These are phyloP conservation scores for Irena cyanogastra DNA, from an alignment of 2,113 vertebrate genomes.

Conservation along the genomic window DNA sequence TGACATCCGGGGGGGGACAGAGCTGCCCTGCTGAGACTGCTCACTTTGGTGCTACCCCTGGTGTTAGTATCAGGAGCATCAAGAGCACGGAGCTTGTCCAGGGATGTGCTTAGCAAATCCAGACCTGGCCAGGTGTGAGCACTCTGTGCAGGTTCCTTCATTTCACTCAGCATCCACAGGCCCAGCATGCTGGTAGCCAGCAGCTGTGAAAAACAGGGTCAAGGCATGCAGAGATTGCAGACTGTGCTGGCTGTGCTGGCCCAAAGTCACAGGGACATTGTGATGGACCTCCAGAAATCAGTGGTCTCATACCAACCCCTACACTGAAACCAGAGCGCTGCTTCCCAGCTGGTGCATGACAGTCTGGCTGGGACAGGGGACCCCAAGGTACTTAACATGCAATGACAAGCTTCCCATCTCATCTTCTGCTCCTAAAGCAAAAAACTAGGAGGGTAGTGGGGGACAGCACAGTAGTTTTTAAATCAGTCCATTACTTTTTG, in stretches of 20 bases:
- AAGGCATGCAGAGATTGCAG: neutral
- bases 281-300: neutral
- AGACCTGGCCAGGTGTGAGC: neutral
- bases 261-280: neutral
- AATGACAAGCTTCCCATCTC: neutral
- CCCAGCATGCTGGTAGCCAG: neutral
- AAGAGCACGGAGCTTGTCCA: neutral
- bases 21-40: neutral
- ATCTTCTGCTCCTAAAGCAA: neutral
- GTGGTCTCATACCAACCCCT: rapidly evolving
- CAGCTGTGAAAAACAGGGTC: neutral
- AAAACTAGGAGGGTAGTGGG: neutral
- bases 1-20: neutral
- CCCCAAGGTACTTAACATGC: neutral
- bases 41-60: neutral
- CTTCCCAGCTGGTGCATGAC: neutral
- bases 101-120: neutral
- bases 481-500: neutral
- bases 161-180: neutral
- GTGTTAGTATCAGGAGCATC: neutral
- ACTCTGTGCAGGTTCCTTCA: rapidly evolving
- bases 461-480: neutral
- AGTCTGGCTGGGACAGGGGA: neutral
- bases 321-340: neutral
- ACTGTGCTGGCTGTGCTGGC: neutral